Base-by-base conservation (phyloP, 2,888 invertebrate species). In the Cosmia trapezina region DNA sequence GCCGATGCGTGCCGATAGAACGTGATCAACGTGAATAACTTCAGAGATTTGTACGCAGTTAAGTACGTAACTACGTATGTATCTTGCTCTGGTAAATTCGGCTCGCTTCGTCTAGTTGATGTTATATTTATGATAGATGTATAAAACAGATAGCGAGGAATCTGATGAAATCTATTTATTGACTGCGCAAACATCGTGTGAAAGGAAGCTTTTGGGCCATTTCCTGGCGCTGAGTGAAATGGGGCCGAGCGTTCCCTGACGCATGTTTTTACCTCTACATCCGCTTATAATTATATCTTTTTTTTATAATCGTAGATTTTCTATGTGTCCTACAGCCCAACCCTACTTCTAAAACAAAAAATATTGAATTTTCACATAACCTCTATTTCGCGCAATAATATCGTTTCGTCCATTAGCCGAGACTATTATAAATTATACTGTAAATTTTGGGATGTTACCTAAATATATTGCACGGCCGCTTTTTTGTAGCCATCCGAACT, bases 151-250 rank as follows among this genome's bases (percentile, higher is more conserved):
- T 91, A 89, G 91, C 87, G 86, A 84, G 71, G 81, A 85, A 85
- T 86, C 75, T 88, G 89, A 91, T 91, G 89, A 88, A 92, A 90
- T 94, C 95, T 95, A 95, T 95, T 86, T 95, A 95, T 95, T 94
- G 95, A 94, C 92, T 92, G 90, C 91, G 93, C 94, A 93, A 95
- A 94, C 94, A 94, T 91, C 89, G 88, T 85, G 91, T 87, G 92
- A 91, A 92, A 92, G 93, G 94, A 94, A 95, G 94, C 93, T 93
- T 94, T 92, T 90, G 91, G 91, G 89, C 88, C 91, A 91, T 95
- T 96, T 95, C 95, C 96, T 95, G 95, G 92, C 92, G 89, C 86
- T 86, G 87, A 89, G 92, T 89, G 95, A 93, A 96, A 95, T 93
- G 94, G 94, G 95, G 94, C 92, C 95, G 94, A 70, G 81, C 83